phyloP scores from a whole-genome alignment of 2,113 vertebrate genomes.

The Chaetodon trifascialis region DNA sequence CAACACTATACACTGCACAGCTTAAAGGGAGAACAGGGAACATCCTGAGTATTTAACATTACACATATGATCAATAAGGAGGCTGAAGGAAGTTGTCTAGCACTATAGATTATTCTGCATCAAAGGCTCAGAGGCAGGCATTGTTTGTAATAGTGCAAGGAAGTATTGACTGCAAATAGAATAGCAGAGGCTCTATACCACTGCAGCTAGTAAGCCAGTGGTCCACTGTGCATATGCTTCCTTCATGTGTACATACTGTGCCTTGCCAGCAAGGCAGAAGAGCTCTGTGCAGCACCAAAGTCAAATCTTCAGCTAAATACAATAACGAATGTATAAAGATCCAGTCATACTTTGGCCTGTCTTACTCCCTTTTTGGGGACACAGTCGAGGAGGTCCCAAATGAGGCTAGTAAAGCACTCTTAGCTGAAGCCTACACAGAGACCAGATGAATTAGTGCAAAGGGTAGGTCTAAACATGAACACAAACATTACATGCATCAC shows the following conservation, averaged over 20 bases:
- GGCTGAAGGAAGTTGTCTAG: background rate
- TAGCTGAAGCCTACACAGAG: background rate
- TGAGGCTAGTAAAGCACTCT: background rate
- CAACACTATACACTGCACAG: background rate
- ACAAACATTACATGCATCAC: background rate
- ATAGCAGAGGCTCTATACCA: background rate
- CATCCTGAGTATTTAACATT: background rate
- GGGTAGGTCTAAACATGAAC: background rate
- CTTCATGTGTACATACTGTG: background rate
- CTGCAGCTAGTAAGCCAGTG: conserved; percentile 20
- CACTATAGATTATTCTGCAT: conserved; percentile 12
- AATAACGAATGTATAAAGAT: background rate
- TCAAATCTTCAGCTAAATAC: background rate
- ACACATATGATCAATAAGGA: background rate
- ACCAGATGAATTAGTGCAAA: background rate
- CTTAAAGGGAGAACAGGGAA: background rate
- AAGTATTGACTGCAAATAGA: conserved; percentile 39
- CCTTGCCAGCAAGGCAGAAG: background rate
- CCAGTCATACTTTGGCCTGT: background rate
- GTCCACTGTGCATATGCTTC: conserved; percentile 1
- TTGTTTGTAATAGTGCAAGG: conserved; percentile 46
- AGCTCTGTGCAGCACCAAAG: background rate
- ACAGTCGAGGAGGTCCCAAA: background rate
- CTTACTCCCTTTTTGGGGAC: background rate
- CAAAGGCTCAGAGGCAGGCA: conserved; percentile 7